phyloP scores from a whole-genome alignment of 2,797 vertebrate genomes.

The Diplodus puntazzo region DNA sequence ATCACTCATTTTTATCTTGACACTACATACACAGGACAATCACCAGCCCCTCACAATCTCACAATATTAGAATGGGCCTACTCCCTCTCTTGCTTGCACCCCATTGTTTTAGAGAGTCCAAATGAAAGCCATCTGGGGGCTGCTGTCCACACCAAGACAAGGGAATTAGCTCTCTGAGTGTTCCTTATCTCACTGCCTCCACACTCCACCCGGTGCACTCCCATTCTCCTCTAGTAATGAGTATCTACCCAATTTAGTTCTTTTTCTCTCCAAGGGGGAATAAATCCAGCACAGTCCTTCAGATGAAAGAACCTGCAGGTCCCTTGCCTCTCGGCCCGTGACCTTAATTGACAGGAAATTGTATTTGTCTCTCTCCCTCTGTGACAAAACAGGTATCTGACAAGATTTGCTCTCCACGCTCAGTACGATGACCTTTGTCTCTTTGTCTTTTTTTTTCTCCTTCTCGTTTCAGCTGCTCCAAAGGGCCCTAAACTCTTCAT shows the following conservation, averaged over 20 bases:
- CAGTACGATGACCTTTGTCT: slow-evolving; percentile 71
- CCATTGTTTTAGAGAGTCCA: slow-evolving; percentile 81
- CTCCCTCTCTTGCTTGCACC: slow-evolving; percentile 43
- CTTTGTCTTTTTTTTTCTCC: slow-evolving; percentile 40
- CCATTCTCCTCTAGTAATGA: slow-evolving; percentile 87
- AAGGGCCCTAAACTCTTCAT: slow-evolving; percentile 95
- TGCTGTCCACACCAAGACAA: slow-evolving; percentile 79
- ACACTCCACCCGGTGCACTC: slow-evolving; percentile 80
- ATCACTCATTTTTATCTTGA: slow-evolving; percentile 75
- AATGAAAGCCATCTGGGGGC: slow-evolving; percentile 83
- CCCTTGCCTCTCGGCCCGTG: slow-evolving; percentile 73
- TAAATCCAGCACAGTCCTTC: slow-evolving; percentile 81
- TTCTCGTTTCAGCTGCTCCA: slow-evolving; percentile 89
- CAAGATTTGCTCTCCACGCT: slow-evolving; percentile 65
- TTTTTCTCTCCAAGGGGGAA: slow-evolving; percentile 77
- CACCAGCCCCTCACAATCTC: slow-evolving; percentile 57
- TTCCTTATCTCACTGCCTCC: slow-evolving; percentile 85
- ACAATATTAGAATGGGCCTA: slow-evolving; percentile 61
- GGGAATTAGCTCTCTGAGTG: slow-evolving; percentile 86
- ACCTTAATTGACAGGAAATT: slow-evolving; percentile 86
- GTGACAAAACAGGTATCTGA: slow-evolving; percentile 73
- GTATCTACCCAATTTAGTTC: slow-evolving; percentile 86
- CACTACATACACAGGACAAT: slow-evolving; percentile 62
- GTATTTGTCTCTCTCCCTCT: slow-evolving; percentile 76
- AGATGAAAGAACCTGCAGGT: slow-evolving; percentile 78